These are phyloP conservation scores for Coreoperca whiteheadi DNA, from an alignment of 2,113 vertebrate genomes.

Conservation along the genomic window DNA sequence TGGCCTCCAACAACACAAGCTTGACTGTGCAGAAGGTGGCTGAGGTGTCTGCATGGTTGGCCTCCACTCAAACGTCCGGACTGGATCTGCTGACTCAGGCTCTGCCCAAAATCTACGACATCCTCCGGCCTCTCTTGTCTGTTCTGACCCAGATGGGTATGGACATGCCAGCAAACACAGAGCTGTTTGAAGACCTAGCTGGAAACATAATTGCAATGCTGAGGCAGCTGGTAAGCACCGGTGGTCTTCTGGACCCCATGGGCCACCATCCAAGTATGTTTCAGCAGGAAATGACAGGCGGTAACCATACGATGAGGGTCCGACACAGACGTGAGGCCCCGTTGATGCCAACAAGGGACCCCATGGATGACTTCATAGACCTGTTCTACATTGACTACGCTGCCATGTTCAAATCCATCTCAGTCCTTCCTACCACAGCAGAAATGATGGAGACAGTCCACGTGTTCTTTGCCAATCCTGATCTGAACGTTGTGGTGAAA, in stretches of 20 bases:
- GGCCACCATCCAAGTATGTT: slow-evolving; percentile 1
- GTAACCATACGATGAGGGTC: background rate
- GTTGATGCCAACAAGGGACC: slow-evolving; percentile 27
- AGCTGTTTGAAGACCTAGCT: slow-evolving; percentile 59
- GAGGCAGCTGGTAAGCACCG: slow-evolving; percentile 58
- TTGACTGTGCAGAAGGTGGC: slow-evolving; percentile 50
- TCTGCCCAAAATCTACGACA: slow-evolving; percentile 62
- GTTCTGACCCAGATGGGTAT: slow-evolving; percentile 29
- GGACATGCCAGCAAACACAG: slow-evolving; percentile 22
- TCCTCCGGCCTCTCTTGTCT: slow-evolving; percentile 55
- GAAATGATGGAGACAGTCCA: slow-evolving; percentile 79
- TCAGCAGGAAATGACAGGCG: background rate
- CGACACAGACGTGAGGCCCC: slow-evolving; percentile 48
- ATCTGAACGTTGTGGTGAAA: slow-evolving; percentile 76
- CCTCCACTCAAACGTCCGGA: slow-evolving; percentile 60
- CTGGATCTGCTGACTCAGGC: slow-evolving; percentile 72
- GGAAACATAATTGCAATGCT: slow-evolving; percentile 67
- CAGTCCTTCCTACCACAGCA: slow-evolving; percentile 48
- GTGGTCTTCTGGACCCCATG: slow-evolving; percentile 36
- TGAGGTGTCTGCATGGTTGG: slow-evolving; percentile 71
- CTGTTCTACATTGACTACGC: slow-evolving; percentile 79
- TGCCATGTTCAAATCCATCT: slow-evolving; percentile 65
- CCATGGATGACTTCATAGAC: slow-evolving; percentile 79
- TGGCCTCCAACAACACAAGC: slow-evolving; percentile 51
- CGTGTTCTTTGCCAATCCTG: slow-evolving; percentile 75